A percentile compares a stretch with the other conserved stretches of the same genome.
Conservation (phyloP, 2,888 invertebrate genomes). For the Lepidochrysops patricia region DNA sequence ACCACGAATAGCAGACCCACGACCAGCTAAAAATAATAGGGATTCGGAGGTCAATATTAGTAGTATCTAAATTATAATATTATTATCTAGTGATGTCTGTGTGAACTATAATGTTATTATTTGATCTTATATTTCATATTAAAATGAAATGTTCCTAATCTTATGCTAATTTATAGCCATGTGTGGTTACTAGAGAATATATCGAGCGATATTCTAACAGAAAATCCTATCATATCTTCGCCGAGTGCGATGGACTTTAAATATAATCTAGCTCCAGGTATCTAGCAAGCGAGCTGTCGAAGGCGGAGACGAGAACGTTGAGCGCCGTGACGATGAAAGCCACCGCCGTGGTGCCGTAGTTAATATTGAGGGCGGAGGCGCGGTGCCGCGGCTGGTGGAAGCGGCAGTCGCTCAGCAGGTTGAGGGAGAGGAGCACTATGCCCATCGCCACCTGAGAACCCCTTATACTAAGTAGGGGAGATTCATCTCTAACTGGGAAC, state of each 20-base stretch:
- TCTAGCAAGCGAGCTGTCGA: constrained; percentile 81
- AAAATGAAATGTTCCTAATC: no score
- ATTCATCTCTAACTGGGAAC: no score
- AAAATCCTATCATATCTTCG: no score
- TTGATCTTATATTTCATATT: no score
- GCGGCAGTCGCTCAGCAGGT: constrained; percentile 84
- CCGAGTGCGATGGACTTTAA: no score
- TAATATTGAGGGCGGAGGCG: constrained; percentile 79
- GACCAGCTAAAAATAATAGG: constrained; percentile 76
- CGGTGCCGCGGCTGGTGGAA: constrained; percentile 82
- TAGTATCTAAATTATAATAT: no score
- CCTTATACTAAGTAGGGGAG: neutral
- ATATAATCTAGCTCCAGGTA: constrained; percentile 48
- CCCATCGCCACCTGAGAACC: constrained; percentile 81
- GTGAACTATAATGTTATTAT: no score
- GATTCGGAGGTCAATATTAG: neutral
- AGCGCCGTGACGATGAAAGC: constrained; percentile 83
- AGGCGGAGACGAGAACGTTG: constrained; percentile 84
- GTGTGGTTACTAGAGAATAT: no score
- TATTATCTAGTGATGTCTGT: no score
- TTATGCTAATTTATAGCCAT: no score
- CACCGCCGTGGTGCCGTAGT: constrained; percentile 80
- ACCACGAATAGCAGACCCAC: constrained; percentile 88
- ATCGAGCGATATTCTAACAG: no score
- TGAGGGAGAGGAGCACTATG: constrained; percentile 80